Evolutionary conservation across 2,797 vertebrate genomes (phyloP), one percentile per base, ranked within the genome.

Genomic region (Phaenicophaeus curvirostris): DNA sequence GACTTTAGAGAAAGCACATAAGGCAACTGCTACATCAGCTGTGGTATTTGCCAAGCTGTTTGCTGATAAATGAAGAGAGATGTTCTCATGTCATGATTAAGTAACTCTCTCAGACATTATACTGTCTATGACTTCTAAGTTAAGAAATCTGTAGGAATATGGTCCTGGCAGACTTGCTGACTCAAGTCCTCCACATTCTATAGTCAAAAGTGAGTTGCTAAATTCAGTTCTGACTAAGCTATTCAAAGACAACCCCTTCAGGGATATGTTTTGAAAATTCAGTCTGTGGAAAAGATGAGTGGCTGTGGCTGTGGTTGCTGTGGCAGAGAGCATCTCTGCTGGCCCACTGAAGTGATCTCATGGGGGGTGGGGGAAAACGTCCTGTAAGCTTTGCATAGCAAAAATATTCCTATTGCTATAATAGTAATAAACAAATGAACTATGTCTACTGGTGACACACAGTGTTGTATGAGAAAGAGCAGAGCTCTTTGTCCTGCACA

Each of bases 11-110:
- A 62, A 86, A 88, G 19, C 15, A 50, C 62, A 37, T 59, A 69
- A 78, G 59, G 15, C 44, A 89, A 61, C 28, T 53, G 35, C 37
- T 44, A 25, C 33, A 61, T 85, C 39, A 80, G 80, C 53, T 79
- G 19, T 78, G 48, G 77, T 92, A 85, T 69, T 72, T 90, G 74
- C 67, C 86, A 93, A 93, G 68, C 59, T 81, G 13, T 86, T 94
- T 79, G 57, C 81, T 96, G 71, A 71, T 92, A 95, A 95, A 94
- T 39, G 81, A 96, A 28, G 18, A 61, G 58, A 92, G 74, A 66
- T 82, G 24, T 78, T 79, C 75, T 89, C 69, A 69, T 72, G 86
- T 81, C 79, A 33, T 59, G 25, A 81, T 92, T 93, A 88, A 84
- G 54, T 93, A 93, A 91, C 61, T 66, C 51, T 81, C 77, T 67